A percentile compares a stretch with the other conserved stretches of the same genome.
phyloP scores from a whole-genome alignment of 2,113 vertebrate genomes.

The Coryphaenoides rupestris region DNA sequence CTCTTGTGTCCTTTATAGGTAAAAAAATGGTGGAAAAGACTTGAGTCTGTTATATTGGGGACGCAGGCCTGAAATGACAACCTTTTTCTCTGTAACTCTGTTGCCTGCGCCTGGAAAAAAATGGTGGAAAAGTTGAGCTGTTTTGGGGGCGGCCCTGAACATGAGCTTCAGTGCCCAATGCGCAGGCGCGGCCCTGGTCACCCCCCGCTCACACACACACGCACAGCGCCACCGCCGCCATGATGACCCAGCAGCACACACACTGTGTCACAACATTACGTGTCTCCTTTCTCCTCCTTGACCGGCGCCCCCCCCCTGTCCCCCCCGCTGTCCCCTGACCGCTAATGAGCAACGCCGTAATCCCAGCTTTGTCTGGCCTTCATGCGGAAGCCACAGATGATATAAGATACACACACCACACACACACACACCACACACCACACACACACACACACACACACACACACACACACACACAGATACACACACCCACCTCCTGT shows the following conservation, averaged over 20 bases:
- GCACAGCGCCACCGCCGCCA: slow-evolving; percentile 9
- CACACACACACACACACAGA: no score
- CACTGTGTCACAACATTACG: slow-evolving; percentile 35
- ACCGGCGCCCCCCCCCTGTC: slow-evolving; percentile 17
- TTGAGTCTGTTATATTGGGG: no score
- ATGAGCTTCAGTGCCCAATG: neutral
- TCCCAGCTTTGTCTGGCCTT: slow-evolving; percentile 40
- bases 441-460: no score
- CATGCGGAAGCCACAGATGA: slow-evolving; percentile 44
- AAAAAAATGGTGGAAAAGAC: no score
- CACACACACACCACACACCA: no score
- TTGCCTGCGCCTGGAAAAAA: no score
- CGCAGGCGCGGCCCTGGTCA: slow-evolving; percentile 15
- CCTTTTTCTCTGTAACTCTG: no score
- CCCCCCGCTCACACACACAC: slow-evolving; percentile 11
- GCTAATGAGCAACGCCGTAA: slow-evolving; percentile 43
- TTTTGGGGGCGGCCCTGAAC: no score
- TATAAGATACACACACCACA: no score
- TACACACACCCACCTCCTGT: slow-evolving; percentile 2
- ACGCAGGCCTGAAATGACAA: no score
- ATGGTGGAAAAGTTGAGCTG: neutral
- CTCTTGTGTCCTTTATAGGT: no score
- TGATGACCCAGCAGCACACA: slow-evolving; percentile 26
- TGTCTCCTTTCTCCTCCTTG: slow-evolving; percentile 24
- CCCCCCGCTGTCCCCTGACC: slow-evolving; percentile 33